Evolutionary conservation across 92 coral and sea anemone genomes (phyloP).

Genomic region (Epizoanthus scotinus): DNA sequence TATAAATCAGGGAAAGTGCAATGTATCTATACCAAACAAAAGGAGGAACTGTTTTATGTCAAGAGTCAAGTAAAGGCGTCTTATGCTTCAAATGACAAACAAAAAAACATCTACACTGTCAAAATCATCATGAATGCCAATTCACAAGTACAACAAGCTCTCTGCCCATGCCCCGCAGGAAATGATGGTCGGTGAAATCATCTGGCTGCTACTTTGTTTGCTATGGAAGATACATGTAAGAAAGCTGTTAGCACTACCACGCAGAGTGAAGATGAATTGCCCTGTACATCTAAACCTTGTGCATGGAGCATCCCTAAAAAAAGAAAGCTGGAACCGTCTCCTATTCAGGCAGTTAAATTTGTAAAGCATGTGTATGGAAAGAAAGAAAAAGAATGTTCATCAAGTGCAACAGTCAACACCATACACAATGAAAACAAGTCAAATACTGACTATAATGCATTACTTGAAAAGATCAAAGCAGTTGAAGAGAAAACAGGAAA

Average conservation of each 20-base stretch:
- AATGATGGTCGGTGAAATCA: conserved; percentile 17
- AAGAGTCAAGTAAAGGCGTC: conserved; percentile 9
- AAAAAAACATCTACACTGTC: conserved; percentile 6
- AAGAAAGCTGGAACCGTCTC: not conserved
- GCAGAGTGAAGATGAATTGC: not conserved
- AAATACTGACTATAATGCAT: conserved; percentile 21
- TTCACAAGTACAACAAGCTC: not conserved
- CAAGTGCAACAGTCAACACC: not conserved
- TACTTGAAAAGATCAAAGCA: conserved; percentile 31
- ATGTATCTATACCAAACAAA: not conserved
- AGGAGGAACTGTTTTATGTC: not conserved
- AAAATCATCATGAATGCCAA: not conserved
- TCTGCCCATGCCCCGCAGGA: conserved; percentile 10
- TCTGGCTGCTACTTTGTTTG: conserved; percentile 7
- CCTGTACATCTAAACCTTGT: conserved; percentile 40
- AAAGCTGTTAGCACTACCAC: conserved; percentile 7
- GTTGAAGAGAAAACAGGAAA: conserved; percentile 37
- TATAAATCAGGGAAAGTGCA: not conserved
- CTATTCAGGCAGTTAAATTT: conserved; percentile 25
- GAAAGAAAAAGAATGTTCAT: not conserved
- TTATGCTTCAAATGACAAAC: not conserved
- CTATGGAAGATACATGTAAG: conserved; percentile 1
- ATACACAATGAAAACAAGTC: conserved; percentile 9
- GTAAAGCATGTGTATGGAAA: conserved; percentile 24
- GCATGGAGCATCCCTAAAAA: conserved; percentile 30